phyloP scores from a whole-genome alignment of 2,888 invertebrate genomes.

The Eretmocerus hayati region DNA sequence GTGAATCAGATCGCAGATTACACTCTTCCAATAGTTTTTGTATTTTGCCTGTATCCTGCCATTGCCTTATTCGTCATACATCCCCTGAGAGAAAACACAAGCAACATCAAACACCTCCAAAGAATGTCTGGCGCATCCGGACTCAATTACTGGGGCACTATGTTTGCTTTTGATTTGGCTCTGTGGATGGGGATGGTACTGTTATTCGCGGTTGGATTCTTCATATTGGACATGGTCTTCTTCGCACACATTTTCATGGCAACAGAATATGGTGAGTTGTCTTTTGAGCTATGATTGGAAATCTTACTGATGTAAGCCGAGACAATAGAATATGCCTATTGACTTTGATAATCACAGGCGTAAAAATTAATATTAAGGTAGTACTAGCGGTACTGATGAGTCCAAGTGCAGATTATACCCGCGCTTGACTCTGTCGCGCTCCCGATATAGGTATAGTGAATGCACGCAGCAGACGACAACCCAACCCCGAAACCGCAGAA shows the following conservation, averaged over 20 bases:
- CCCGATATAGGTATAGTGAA: too few species aligned
- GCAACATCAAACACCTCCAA: slow-evolving; percentile 61
- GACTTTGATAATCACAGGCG: too few species aligned
- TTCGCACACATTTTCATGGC: slow-evolving; percentile 29
- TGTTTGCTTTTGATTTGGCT: slow-evolving; percentile 53
- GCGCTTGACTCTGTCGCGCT: too few species aligned
- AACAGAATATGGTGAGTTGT: slow-evolving; percentile 46
- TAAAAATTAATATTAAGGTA: too few species aligned
- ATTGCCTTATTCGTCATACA: slow-evolving; percentile 52
- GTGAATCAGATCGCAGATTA: background rate
- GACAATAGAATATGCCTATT: too few species aligned
- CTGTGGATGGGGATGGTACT: slow-evolving; percentile 36
- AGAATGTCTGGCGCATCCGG: slow-evolving; percentile 59
- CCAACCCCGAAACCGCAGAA: too few species aligned
- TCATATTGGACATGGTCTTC: slow-evolving; percentile 30
- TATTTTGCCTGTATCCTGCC: slow-evolving; percentile 27
- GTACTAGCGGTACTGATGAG: too few species aligned
- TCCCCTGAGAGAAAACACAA: slow-evolving; percentile 56
- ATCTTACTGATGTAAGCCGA: too few species aligned
- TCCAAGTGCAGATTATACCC: too few species aligned
- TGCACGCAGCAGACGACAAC: too few species aligned
- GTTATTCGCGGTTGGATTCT: slow-evolving; percentile 28
- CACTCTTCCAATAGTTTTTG: slow-evolving; percentile 9
- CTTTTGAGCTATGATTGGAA: background rate
- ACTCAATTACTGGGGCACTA: slow-evolving; percentile 57